phyloP scores from a whole-genome alignment of 2,113 vertebrate species.

The Hassar affinis region DNA sequence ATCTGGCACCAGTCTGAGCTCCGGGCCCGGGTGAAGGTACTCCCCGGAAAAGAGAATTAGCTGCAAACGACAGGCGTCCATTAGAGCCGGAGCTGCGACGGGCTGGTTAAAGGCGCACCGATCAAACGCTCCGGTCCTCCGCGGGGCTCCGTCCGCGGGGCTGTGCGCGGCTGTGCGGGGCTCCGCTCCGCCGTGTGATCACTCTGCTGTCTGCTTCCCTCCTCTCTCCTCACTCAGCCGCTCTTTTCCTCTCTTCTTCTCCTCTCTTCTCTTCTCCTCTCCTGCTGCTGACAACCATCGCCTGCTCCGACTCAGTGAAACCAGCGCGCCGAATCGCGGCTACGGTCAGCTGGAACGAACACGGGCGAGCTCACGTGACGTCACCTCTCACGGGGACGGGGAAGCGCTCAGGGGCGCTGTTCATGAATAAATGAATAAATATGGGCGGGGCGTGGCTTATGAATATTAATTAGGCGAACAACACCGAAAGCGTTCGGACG shows the following conservation, averaged over 20 bases:
- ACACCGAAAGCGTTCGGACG: too few relatives aligned
- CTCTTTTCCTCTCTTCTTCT: too few relatives aligned
- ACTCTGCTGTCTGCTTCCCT: too few relatives aligned
- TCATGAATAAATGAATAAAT: not conserved
- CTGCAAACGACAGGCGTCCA: constrained; percentile 53
- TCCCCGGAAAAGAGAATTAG: constrained; percentile 50
- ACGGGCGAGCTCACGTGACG: constrained; percentile 75
- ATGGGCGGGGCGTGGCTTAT: constrained; percentile 63
- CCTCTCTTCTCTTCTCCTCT: not conserved
- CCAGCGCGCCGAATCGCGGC: constrained; percentile 49
- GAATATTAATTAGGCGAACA: constrained; percentile 56
- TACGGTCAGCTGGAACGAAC: constrained; percentile 78
- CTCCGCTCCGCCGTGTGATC: too few relatives aligned
- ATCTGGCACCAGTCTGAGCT: constrained; percentile 34
- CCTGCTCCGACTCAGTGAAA: constrained; percentile 35
- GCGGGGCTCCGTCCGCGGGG: too few relatives aligned
- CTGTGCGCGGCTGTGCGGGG: too few relatives aligned
- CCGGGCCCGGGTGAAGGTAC: constrained; percentile 44
- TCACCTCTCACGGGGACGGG: constrained; percentile 73
- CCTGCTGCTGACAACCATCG: constrained; percentile 38
- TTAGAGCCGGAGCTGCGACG: constrained; percentile 14
- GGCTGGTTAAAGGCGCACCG: not conserved
- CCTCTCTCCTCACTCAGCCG: constrained; percentile 12
- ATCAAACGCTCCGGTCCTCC: too few relatives aligned
- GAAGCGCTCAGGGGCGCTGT: constrained; percentile 60